Percentiles rank a stretch among this genome's conserved stretches.
Evolutionary conservation across 2,888 invertebrate species (phyloP).

Genomic region (Branchellion lobata): DNA sequence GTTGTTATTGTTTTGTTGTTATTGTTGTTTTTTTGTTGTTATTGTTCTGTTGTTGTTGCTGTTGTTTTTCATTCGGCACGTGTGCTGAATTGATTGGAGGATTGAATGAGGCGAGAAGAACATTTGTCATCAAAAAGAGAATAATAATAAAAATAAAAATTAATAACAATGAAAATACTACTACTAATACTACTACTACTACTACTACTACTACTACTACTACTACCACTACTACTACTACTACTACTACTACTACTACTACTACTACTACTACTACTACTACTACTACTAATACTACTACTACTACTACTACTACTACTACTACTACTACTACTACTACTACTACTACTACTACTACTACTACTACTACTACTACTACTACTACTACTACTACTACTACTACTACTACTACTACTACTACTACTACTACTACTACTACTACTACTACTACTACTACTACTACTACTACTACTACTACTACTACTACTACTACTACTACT

Average conservation of each 20-base stretch:
- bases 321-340: conserved; percentile 38
- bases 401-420: conserved; percentile 38
- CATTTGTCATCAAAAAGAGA: too few species aligned
- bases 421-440: conserved; percentile 38
- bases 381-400: conserved; percentile 39
- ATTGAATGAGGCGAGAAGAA: too few species aligned
- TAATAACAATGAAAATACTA: too few species aligned
- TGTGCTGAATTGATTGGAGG: too few species aligned
- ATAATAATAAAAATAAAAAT: too few species aligned
- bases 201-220: conserved; percentile 39
- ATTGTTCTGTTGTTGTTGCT: too few species aligned
- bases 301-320: conserved; percentile 38
- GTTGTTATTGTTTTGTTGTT: too few species aligned
- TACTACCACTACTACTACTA: conserved; percentile 38
- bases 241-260: conserved; percentile 36
- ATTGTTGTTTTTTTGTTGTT: too few species aligned
- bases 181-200: conserved; percentile 34
- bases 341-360: conserved; percentile 38
- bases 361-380: conserved; percentile 38
- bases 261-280: conserved; percentile 36
- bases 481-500: conserved; percentile 29
- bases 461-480: conserved; percentile 12
- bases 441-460: conserved; percentile 36
- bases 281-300: conserved; percentile 23
- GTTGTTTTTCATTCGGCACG: too few species aligned